Conservation (phyloP, 1,140 invertebrate species). For the Zaprionus africanus region DNA sequence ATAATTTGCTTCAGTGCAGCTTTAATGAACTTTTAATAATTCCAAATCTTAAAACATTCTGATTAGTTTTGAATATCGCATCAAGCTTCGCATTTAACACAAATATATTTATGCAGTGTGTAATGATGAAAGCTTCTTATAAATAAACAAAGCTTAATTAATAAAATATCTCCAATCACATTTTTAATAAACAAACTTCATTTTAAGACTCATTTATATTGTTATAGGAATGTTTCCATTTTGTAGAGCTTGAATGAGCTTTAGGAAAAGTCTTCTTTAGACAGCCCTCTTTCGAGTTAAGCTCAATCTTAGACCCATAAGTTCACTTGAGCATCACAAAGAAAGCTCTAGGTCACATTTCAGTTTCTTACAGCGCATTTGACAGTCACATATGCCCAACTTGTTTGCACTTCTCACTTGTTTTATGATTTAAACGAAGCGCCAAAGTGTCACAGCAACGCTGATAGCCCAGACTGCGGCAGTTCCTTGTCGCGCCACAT, state of each 20-base stretch:
- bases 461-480: conserved; percentile 48
- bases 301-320: not conserved
- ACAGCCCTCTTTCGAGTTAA: not conserved
- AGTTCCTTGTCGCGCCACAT: not conserved
- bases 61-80: too few relatives aligned
- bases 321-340: not conserved
- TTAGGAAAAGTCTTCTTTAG: not conserved
- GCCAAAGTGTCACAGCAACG: conserved; percentile 61
- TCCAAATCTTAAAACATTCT: too few relatives aligned
- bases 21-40: not conserved
- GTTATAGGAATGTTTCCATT: not conserved
- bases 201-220: not conserved
- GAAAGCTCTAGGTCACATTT: not conserved
- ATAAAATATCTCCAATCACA: too few relatives aligned
- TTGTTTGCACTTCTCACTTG: conserved; percentile 39
- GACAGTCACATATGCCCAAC: conserved; percentile 1
- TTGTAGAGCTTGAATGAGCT: not conserved
- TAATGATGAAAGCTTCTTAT: too few relatives aligned
- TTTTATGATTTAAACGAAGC: conserved; percentile 73
- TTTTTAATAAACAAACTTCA: too few relatives aligned
- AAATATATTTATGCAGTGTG: too few relatives aligned
- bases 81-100: too few relatives aligned
- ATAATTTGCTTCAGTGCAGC: not conserved
- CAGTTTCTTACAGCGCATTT: conserved; percentile 5
- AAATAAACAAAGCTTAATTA: too few relatives aligned